These are phyloP conservation scores for Eristalis pertinax DNA, from an alignment of 2,888 invertebrate genomes.

Conservation along the genomic window DNA sequence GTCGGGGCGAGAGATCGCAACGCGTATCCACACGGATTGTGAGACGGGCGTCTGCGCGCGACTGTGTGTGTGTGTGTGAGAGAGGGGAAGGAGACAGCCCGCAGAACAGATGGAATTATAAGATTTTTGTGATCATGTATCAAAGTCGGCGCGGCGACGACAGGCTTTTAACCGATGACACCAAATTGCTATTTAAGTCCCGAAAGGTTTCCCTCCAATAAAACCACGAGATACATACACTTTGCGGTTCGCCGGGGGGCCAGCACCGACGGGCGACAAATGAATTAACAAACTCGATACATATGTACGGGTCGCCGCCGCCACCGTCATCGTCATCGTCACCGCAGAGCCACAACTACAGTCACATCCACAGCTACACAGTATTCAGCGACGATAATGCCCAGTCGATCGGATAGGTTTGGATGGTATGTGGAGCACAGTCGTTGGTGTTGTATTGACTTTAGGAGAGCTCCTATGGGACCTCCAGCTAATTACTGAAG, in stretches of 20 bases:
- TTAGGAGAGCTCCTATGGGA: constrained; percentile 6
- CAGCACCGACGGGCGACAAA: constrained; percentile 38
- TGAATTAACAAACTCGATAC: constrained; percentile 67
- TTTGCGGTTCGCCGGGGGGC: constrained; percentile 17
- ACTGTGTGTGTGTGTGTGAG: not conserved
- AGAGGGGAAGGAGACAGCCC: constrained; percentile 22
- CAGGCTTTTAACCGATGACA: constrained; percentile 75
- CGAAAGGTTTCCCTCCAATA: constrained; percentile 49
- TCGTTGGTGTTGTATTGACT: constrained; percentile 9
- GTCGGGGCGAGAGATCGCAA: constrained; percentile 17
- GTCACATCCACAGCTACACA: too few species aligned
- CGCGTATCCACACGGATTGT: constrained; percentile 48
- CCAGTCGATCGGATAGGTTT: not conserved
- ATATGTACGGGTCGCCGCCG: constrained; percentile 38
- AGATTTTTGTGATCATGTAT: constrained; percentile 73
- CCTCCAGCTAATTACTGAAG: constrained; percentile 32
- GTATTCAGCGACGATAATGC: not conserved
- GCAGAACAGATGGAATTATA: constrained; percentile 71
- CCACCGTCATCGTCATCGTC: not conserved
- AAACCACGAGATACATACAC: constrained; percentile 16
- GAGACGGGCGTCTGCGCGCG: not conserved
- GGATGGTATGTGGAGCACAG: constrained; percentile 24
- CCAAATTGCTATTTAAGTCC: constrained; percentile 74
- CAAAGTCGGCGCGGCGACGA: constrained; percentile 73
- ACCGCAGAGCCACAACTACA: not conserved